Evolutionary conservation across 2,113 vertebrate genomes (phyloP), one percentile per base, ranked within the genome.

Genomic region (Lipophrys pholis): DNA sequence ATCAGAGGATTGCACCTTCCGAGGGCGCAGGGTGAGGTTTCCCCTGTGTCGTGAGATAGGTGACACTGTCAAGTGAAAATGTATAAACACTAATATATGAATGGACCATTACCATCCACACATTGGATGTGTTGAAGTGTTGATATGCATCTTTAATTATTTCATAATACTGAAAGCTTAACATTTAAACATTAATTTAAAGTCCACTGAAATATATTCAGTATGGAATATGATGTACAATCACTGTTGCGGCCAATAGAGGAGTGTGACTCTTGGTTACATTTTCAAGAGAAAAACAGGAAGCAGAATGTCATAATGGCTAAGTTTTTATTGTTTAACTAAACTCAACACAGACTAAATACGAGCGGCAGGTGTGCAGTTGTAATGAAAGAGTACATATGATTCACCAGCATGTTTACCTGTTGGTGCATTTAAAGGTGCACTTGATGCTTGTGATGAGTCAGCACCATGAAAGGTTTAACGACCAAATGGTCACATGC

Each of bases 1-100:
- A 91, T 89, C 81, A 88, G 54, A 60, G 65, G 40, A 2, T 14
- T 52, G 60, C 71, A 80, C 39, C 80, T 79, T 84, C 15, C 42
- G 53, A 40, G 54, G 38, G 53, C 1, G 68, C 3, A 6, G 6
- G 17, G 6, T 51, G 45, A 59, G 56, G 42, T 35, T 60, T 50
- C 6, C 40, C 14, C 12, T 58, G 14, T 16, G 48, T 57, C 41
- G 70, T 38, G 21, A 73, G 46, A 51, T 14, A 41, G 45, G 11
- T 43, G 9, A 71, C 6, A 8, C 52, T 7, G 21, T 1, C 1
- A 9, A 61, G 11, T 43, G 12, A 10, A 62, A 40, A 43, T 60
- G 30, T 7, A 3, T 17, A 38, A 43, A 74, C 15, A 35, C 12
- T 7, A 41, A 45, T 14, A 49, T n/a, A 6, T 12, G 1, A 36